Evolutionary conservation across 2,113 vertebrate species (phyloP).

Genomic region (Gymnorhina tibicen): DNA sequence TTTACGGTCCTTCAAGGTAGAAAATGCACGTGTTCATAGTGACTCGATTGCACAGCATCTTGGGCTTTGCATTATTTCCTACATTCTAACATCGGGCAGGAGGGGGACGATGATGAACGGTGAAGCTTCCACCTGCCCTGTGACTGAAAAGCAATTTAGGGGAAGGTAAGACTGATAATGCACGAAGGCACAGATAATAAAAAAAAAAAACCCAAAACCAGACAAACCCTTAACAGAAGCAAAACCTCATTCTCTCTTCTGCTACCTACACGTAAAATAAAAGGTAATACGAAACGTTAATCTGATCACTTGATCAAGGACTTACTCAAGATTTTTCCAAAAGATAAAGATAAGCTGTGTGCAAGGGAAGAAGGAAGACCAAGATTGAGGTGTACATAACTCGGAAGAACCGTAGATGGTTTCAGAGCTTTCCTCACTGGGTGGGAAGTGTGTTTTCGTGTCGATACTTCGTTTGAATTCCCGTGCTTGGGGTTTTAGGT

Average conservation of each 20-base stretch:
- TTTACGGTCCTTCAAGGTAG: not conserved
- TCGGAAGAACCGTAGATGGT: accelerated
- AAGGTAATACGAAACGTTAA: not conserved
- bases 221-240: not conserved
- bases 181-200: not conserved
- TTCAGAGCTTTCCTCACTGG: not conserved
- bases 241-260: not conserved
- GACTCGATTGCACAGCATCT: not conserved
- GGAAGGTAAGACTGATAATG: not conserved
- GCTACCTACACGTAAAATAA: not conserved
- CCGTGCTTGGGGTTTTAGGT: not conserved
- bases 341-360: not conserved
- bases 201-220: accelerated
- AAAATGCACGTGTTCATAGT: not conserved
- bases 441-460: not conserved
- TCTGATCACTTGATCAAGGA: not conserved
- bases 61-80: not conserved
- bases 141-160: not conserved
- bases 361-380: not conserved
- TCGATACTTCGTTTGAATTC: not conserved
- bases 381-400: not conserved
- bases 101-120: accelerated
- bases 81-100: not conserved
- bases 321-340: not conserved
- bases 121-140: not conserved